These are phyloP conservation scores for Acanthosoma haemorrhoidale DNA, from an alignment of 2,888 invertebrate species.

Conservation along the genomic window DNA sequence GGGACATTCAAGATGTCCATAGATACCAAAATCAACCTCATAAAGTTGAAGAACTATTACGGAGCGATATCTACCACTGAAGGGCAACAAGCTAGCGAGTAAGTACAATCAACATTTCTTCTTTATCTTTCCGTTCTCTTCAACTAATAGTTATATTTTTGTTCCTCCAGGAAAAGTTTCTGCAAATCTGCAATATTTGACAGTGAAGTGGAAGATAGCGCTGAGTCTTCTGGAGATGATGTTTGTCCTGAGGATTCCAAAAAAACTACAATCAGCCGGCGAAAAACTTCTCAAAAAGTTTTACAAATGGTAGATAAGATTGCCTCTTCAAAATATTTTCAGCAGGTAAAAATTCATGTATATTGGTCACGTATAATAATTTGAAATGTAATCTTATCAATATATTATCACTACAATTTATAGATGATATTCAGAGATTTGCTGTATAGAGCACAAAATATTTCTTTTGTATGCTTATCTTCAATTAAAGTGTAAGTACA, in stretches of 20 bases:
- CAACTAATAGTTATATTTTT: neutral
- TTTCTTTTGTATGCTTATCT: no score
- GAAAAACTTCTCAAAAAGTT: slow-evolving; percentile 48
- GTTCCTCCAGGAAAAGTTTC: neutral
- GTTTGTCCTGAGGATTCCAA: slow-evolving; percentile 17
- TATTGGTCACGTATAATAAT: neutral
- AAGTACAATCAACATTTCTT: neutral
- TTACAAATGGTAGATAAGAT: slow-evolving; percentile 78
- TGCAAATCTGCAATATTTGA: slow-evolving; percentile 59
- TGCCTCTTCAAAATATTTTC: slow-evolving; percentile 69
- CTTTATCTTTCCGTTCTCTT: neutral
- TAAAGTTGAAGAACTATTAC: slow-evolving; percentile 50
- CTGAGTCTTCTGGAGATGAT: slow-evolving; percentile 54
- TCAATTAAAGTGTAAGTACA: no score
- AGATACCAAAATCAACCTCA: slow-evolving; percentile 80
- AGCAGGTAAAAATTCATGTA: slow-evolving; percentile 53
- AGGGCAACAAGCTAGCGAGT: slow-evolving; percentile 1
- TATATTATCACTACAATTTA: no score
- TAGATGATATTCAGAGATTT: no score
- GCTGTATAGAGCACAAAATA: no score
- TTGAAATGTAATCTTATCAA: no score
- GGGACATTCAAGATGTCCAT: slow-evolving; percentile 75
- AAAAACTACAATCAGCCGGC: neutral
- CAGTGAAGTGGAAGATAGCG: slow-evolving; percentile 72
- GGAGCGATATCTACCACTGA: neutral